Conservation (phyloP, 2,797 vertebrate species). For the Setipinna tenuifilis region DNA sequence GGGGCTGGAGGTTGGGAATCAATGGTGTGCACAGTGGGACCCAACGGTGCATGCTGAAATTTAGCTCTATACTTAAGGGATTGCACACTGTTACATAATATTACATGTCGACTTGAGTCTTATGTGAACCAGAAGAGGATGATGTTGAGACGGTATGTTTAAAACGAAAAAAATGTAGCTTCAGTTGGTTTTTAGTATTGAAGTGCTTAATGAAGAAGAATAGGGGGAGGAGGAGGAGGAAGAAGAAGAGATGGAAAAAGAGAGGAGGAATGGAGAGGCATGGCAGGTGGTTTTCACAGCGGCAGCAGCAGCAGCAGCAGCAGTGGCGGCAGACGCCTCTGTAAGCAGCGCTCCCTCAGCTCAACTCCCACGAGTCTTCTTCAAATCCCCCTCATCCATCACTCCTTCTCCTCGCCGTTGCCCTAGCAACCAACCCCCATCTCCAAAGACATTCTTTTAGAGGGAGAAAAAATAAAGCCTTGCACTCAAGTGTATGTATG, state of each 20-base stretch:
- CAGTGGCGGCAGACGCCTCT: not conserved
- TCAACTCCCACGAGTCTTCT: conserved; percentile 54
- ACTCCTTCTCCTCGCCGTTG: conserved; percentile 34
- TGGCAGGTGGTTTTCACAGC: not conserved
- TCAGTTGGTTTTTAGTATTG: too few relatives aligned
- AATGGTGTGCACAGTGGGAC: not conserved
- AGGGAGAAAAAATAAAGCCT: not conserved
- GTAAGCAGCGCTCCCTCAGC: not conserved
- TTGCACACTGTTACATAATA: not conserved
- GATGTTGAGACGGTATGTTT: too few relatives aligned
- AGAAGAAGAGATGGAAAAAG: not conserved
- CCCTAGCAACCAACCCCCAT: not conserved
- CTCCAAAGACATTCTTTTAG: conserved; percentile 36
- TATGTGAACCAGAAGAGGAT: not conserved
- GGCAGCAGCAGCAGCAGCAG: not conserved
- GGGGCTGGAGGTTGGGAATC: too few relatives aligned
- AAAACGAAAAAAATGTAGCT: too few relatives aligned
- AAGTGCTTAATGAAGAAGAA: not conserved
- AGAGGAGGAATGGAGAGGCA: not conserved
- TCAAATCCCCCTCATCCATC: conserved; percentile 49
- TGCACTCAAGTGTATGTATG: not conserved
- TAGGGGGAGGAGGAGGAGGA: not conserved
- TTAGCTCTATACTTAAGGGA: not conserved
- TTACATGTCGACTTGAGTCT: not conserved
- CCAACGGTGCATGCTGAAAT: not conserved